These are phyloP conservation scores for Neoascia interrupta DNA, from an alignment of 2,888 invertebrate genomes.

Conservation along the genomic window DNA sequence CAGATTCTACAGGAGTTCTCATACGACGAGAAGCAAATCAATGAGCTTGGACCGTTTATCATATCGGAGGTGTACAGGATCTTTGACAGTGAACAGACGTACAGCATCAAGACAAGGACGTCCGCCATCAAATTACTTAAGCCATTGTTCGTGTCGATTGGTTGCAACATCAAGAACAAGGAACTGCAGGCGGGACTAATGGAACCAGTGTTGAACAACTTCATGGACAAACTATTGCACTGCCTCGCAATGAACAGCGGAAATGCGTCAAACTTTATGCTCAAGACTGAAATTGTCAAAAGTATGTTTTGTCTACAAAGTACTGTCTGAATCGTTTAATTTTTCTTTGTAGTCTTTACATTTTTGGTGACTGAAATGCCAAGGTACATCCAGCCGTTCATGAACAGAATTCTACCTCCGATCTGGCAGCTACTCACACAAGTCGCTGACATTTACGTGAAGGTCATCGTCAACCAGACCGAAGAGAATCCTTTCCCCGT, in stretches of 20 bases:
- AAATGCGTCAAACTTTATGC: conserved; percentile 81
- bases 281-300: conserved; percentile 84
- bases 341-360: conserved; percentile 80
- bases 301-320: conserved; percentile 77
- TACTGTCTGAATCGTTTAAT: background rate
- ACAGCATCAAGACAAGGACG: conserved; percentile 83
- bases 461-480: conserved; percentile 82
- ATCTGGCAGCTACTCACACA: conserved; percentile 86
- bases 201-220: conserved; percentile 84
- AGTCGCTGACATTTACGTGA: conserved; percentile 84
- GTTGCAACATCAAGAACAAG: conserved; percentile 79
- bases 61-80: conserved; percentile 86
- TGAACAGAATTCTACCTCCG: conserved; percentile 83
- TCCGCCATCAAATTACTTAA: conserved; percentile 85
- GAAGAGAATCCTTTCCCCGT: conserved; percentile 81
- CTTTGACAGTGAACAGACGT: conserved; percentile 82
- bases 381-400: conserved; percentile 82
- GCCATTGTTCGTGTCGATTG: conserved; percentile 81
- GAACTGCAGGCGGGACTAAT: conserved; percentile 82
- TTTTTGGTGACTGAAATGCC: conserved; percentile 83
- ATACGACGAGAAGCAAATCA: conserved; percentile 85
- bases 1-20: conserved; percentile 85
- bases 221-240: conserved; percentile 83
- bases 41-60: conserved; percentile 85
- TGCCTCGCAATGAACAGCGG: conserved; percentile 82